These are phyloP conservation scores for Eurytoma californica DNA, from an alignment of 2,888 invertebrate species.

Conservation along the genomic window DNA sequence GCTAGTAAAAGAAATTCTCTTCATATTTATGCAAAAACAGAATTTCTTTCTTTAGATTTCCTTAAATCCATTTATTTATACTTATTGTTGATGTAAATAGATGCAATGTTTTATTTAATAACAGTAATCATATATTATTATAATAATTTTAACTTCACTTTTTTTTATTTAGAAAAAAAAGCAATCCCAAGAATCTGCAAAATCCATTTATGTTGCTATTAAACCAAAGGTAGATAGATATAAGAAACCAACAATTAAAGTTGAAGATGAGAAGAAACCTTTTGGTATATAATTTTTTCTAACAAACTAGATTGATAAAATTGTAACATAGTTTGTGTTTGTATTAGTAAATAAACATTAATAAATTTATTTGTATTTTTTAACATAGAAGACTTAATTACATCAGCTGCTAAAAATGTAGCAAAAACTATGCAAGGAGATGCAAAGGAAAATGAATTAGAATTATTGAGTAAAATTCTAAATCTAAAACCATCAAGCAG, in stretches of 20 bases:
- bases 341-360: neutral
- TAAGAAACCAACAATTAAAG: conserved; percentile 2
- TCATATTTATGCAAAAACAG: neutral
- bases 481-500: conserved; percentile 68
- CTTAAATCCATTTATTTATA: no score
- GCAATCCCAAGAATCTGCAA: neutral
- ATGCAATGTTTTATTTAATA: no score
- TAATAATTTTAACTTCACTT: no score
- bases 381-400: conserved; percentile 73
- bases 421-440: conserved; percentile 83
- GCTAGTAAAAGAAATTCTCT: no score
- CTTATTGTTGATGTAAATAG: no score
- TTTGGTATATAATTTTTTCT: conserved; percentile 44
- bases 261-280: conserved; percentile 33
- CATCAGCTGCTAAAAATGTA: conserved; percentile 83
- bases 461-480: conserved; percentile 83
- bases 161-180: neutral
- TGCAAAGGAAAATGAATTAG: conserved; percentile 83
- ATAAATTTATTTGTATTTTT: neutral
- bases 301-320: conserved; percentile 1
- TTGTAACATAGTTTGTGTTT: neutral
- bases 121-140: no score
- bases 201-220: conserved; percentile 57
- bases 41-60: neutral
- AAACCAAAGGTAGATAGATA: conserved; percentile 49